Evolutionary conservation across 1,140 invertebrate genomes (phyloP).

Genomic region (Temnothorax nylanderi): DNA sequence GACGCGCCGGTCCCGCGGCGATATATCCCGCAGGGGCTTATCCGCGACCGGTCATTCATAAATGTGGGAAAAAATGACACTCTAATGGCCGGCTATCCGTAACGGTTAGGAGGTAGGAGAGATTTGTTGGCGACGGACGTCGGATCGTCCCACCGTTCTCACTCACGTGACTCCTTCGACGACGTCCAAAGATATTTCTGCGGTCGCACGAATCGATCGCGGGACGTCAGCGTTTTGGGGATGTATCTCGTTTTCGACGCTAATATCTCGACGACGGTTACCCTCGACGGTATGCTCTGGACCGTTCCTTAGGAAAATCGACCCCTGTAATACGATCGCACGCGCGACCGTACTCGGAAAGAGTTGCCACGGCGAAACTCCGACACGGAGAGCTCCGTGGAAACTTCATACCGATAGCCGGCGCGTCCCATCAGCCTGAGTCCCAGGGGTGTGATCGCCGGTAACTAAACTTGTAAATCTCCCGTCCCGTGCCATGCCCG

Average conservation of each 20-base stretch:
- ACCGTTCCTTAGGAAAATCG: neutral
- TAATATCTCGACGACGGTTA: neutral
- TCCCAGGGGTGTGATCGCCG: constrained; percentile 83
- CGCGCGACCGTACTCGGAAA: neutral
- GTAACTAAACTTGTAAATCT: constrained; percentile 86
- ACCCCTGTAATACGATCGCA: neutral
- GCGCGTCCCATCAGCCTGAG: constrained; percentile 60
- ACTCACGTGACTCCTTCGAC: neutral
- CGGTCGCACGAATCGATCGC: neutral
- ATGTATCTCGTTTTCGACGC: neutral
- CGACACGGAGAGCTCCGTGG: constrained; percentile 55
- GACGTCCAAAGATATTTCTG: constrained; percentile 20
- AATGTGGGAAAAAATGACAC: constrained; percentile 80
- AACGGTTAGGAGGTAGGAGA: constrained; percentile 80
- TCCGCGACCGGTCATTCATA: constrained; percentile 84
- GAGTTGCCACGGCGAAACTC: constrained; percentile 23
- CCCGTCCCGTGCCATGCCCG: constrained; percentile 67
- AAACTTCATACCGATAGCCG: constrained; percentile 76
- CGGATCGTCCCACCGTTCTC: neutral
- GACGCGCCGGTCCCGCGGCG: constrained; percentile 61
- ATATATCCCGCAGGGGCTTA: constrained; percentile 81
- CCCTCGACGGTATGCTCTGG: neutral
- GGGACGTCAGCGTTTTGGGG: neutral
- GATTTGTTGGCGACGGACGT: constrained; percentile 77
- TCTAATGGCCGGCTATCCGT: constrained; percentile 78